Conservation (phyloP, 2,888 invertebrate genomes). For the Venustoraphidia nigricollis region DNA sequence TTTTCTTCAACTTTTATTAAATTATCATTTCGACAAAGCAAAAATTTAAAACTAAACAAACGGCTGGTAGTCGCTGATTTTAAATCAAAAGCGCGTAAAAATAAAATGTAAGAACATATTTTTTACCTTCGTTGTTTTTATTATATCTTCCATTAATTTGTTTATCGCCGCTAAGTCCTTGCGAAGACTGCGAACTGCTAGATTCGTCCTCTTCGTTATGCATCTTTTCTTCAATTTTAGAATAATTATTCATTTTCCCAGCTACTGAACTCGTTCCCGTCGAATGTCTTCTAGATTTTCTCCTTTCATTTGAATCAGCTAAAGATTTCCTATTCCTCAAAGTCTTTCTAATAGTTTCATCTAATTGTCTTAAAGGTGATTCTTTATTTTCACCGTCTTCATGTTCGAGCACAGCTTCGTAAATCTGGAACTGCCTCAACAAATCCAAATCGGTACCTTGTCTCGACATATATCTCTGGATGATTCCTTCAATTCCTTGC, state of each 20-base stretch:
- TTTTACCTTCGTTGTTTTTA: slow-evolving; percentile 35
- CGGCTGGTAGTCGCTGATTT: no score
- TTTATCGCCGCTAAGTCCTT: slow-evolving; percentile 32
- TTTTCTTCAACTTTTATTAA: not conserved
- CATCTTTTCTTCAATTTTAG: slow-evolving; percentile 15
- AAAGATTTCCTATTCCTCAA: slow-evolving; percentile 50
- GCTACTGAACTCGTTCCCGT: slow-evolving; percentile 43
- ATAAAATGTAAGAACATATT: not conserved
- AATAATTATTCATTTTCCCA: slow-evolving; percentile 18
- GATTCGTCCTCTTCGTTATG: slow-evolving; percentile 36
- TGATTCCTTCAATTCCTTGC: slow-evolving; percentile 77
- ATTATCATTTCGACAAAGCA: not conserved
- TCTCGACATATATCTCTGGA: slow-evolving; percentile 79
- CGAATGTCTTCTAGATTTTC: slow-evolving; percentile 66
- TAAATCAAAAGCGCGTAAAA: no score
- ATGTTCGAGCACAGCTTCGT: slow-evolving; percentile 81
- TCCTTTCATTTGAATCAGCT: slow-evolving; percentile 45
- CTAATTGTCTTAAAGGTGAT: slow-evolving; percentile 46
- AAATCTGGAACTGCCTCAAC: slow-evolving; percentile 84
- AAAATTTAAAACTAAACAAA: no score
- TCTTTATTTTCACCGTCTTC: slow-evolving; percentile 68
- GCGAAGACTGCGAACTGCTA: slow-evolving; percentile 43
- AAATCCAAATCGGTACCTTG: slow-evolving; percentile 88
- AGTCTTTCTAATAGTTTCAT: slow-evolving; percentile 56
- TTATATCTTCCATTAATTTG: slow-evolving; percentile 39